phyloP scores from a whole-genome alignment of 1,140 invertebrate genomes.

The Drosophila simulans region DNA sequence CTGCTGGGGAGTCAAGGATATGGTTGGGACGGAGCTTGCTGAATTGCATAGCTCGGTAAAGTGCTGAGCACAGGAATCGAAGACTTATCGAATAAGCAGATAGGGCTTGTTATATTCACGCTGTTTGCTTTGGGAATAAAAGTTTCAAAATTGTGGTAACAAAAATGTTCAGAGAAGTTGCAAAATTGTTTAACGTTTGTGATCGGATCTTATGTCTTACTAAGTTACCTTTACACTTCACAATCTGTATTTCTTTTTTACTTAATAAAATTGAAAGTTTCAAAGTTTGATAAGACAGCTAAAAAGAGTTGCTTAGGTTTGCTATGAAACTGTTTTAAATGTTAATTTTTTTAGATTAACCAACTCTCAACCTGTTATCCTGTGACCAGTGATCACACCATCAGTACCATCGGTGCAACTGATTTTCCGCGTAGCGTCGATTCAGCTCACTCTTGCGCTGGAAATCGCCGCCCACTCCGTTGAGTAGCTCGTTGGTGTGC shows the following conservation, averaged over 20 bases:
- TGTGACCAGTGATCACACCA: background rate
- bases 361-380: too few species aligned
- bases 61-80: constrained; percentile 56
- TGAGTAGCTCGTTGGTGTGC: constrained; percentile 52
- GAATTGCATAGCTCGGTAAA: constrained; percentile 52
- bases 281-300: too few species aligned
- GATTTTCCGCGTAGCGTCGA: constrained; percentile 54
- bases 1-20: constrained; percentile 41
- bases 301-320: too few species aligned
- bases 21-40: constrained; percentile 55
- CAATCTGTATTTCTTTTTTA: too few species aligned
- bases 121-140: background rate
- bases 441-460: constrained; percentile 67
- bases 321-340: too few species aligned
- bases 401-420: constrained; percentile 46
- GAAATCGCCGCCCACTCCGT: constrained; percentile 53
- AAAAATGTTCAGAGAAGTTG: background rate
- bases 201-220: too few species aligned
- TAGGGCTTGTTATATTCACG: constrained; percentile 30
- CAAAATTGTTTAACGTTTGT: background rate
- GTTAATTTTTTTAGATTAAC: too few species aligned
- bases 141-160: background rate
- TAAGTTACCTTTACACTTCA: too few species aligned
- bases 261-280: too few species aligned
- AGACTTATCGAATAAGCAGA: constrained; percentile 74